Evolutionary conservation across 1,140 invertebrate genomes (phyloP).

Genomic region (Hyphantria cunea): DNA sequence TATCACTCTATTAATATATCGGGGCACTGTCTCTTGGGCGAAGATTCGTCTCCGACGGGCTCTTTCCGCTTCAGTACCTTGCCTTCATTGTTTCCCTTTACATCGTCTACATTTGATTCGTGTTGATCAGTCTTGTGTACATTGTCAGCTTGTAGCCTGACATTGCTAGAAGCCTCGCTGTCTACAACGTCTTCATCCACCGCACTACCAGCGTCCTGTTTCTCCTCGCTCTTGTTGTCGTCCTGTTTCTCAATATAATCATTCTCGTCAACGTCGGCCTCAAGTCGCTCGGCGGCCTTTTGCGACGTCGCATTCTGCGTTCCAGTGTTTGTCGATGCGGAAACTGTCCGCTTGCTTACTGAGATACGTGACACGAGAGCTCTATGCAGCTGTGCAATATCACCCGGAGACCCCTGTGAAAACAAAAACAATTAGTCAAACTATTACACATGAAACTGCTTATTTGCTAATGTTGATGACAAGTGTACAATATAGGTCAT

Average conservation of each 20-base stretch:
- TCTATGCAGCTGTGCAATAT: conserved; percentile 88
- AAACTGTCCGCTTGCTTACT: conserved; percentile 48
- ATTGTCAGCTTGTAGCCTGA: conserved; percentile 44
- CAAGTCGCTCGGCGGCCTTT: conserved; percentile 55
- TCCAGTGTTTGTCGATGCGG: conserved; percentile 27
- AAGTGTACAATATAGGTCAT: too few species aligned
- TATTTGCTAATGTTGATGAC: too few species aligned
- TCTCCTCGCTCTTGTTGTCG: conserved; percentile 34
- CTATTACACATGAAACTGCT: too few species aligned
- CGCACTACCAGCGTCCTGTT: conserved; percentile 31
- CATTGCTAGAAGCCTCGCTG: conserved; percentile 28
- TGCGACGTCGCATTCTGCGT: conserved; percentile 50
- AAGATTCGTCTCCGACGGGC: conserved; percentile 57
- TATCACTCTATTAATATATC: conserved; percentile 57
- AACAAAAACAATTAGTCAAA: conserved; percentile 17
- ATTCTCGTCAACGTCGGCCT: conserved; percentile 52
- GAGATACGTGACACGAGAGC: conserved; percentile 80
- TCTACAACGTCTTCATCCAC: conserved; percentile 32
- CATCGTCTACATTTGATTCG: conserved; percentile 42
- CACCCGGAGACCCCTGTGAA: conserved; percentile 88
- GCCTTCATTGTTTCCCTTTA: conserved; percentile 46
- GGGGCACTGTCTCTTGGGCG: conserved; percentile 71
- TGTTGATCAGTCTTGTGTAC: conserved; percentile 54
- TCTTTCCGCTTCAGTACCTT: conserved; percentile 70
- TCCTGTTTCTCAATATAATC: conserved; percentile 46